Evolutionary conservation across 92 coral and sea anemone genomes (phyloP).

Genomic region (Zoanthus solanderi): DNA sequence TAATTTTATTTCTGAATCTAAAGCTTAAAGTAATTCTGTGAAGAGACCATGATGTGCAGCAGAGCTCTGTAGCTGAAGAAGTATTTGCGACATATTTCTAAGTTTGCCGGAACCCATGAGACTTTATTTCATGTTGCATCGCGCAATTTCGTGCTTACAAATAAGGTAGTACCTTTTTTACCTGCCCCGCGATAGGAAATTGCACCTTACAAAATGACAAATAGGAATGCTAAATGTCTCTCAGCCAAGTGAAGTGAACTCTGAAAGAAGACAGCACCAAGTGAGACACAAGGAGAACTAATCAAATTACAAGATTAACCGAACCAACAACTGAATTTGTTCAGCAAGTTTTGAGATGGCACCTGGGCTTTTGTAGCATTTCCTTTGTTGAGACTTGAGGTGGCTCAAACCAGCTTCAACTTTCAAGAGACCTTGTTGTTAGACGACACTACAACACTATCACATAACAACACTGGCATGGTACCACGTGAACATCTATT

Average conservation of each 20-base stretch:
- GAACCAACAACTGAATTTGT: constrained; percentile 2
- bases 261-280: constrained; percentile 55
- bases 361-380: constrained; percentile 15
- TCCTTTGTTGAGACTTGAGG: background rate
- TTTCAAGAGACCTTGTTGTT: no score
- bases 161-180: constrained; percentile 43
- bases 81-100: no score
- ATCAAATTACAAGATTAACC: constrained; percentile 11
- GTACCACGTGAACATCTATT: no score
- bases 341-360: background rate
- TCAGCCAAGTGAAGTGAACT: constrained; percentile 51
- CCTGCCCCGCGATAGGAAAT: constrained; percentile 49
- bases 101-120: constrained; percentile 9
- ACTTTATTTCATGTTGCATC: constrained; percentile 23
- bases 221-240: constrained; percentile 57
- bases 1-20: no score
- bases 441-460: no score
- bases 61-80: constrained; percentile 37
- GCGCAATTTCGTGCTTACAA: constrained; percentile 39
- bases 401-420: background rate
- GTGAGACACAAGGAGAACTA: constrained; percentile 50
- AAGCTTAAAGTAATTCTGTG: background rate
- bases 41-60: constrained; percentile 38
- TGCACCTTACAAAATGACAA: constrained; percentile 52
- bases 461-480: no score